Base-by-base conservation (phyloP, 2,888 invertebrate species). In the Temnothorax ravouxi region DNA sequence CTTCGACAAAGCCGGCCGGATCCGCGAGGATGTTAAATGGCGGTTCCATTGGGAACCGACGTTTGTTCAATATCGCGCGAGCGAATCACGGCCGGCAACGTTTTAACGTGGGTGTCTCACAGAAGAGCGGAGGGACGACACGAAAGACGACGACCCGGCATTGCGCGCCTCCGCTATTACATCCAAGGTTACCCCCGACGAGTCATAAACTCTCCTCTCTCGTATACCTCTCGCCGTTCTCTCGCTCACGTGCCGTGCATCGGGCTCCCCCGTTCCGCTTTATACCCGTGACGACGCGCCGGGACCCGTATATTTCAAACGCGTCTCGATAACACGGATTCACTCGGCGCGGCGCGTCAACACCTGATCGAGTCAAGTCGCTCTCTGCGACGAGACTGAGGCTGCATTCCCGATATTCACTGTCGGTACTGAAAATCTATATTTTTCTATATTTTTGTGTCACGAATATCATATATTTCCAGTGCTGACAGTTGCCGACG, bases 81-180 rank as follows among this genome's bases (percentile, higher is more conserved):
- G 44, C 56, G 83, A 76, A 79, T 79, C 72, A 81, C 61, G 59
- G 21, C 59, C 59, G 61, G 79, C 34, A 34, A 69, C 62, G 69
- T 82, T 88, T 82, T 88, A 72, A 88, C 86, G 87, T 87, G 87
- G 88, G 84, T 85, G 88, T 85, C 76, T 84, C 81, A 75, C 81
- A 75, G 76, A 80, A 80, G 85, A 69, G 84, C 69, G 59, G 66
- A 41, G 80, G 77, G 54, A 54, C 56, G 75, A 82, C 69, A 82
- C 61, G 83, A 80, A 72, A 62, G 79, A 81, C 77, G 84, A 85
- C 66, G 87, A 87, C 86, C 71, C 86, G 84, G 87, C 85, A 91
- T 90, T 88, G 91, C 88, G 86, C 84, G 90, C 86, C 89, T 89
- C 79, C 62, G 87, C 91, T 91, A 88, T 91, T 91, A 88, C 89